Evolutionary conservation across 2,888 invertebrate species (phyloP).

Genomic region (Adelphocoris suturalis): DNA sequence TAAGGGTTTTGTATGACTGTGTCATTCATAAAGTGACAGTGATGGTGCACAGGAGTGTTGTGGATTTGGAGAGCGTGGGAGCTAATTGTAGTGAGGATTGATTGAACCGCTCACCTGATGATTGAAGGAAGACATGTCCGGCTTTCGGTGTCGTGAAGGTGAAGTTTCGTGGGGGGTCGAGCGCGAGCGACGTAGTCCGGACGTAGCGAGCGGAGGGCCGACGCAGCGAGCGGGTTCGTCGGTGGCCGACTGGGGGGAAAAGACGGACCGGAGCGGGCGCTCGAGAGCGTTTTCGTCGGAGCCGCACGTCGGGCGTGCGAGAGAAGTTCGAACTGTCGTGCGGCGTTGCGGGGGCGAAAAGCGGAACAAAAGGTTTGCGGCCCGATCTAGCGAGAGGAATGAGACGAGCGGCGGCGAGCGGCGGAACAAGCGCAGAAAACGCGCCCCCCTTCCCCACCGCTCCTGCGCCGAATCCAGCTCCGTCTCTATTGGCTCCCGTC

Average conservation of each 20-base stretch:
- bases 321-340: slow-evolving; percentile 26
- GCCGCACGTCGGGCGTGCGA: slow-evolving; percentile 28
- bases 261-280: slow-evolving; percentile 16
- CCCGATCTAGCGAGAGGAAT: slow-evolving; percentile 67
- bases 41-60: neutral
- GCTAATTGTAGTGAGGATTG: too few species aligned
- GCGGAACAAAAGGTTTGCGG: slow-evolving; percentile 74
- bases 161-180: neutral
- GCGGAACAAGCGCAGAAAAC: slow-evolving; percentile 74
- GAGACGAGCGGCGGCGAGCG: slow-evolving; percentile 65
- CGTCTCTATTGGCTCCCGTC: slow-evolving; percentile 75
- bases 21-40: neutral
- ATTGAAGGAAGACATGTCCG: slow-evolving; percentile 67
- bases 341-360: slow-evolving; percentile 28
- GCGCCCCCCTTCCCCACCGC: slow-evolving; percentile 76
- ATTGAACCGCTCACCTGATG: slow-evolving; percentile 55
- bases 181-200: neutral
- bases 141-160: neutral
- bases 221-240: neutral
- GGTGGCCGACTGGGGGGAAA: neutral
- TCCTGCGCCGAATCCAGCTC: slow-evolving; percentile 78
- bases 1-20: neutral
- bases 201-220: neutral
- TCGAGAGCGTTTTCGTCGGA: neutral
- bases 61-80: slow-evolving; percentile 19